These are phyloP conservation scores for Drosophila nr. perissopoda DNA, from an alignment of 2,888 invertebrate species.

Conservation along the genomic window DNA sequence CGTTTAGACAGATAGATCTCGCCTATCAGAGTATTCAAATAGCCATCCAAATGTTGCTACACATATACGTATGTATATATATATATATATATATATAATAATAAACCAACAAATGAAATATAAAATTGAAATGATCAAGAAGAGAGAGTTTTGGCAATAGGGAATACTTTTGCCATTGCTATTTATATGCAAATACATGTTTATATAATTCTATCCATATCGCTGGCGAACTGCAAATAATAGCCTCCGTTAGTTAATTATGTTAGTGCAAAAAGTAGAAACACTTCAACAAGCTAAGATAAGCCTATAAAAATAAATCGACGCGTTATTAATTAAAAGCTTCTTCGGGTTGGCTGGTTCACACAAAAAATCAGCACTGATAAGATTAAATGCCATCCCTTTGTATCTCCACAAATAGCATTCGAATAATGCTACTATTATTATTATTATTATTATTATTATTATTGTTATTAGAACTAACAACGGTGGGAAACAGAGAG, in stretches of 20 bases:
- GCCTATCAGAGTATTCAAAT: not conserved
- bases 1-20: not conserved
- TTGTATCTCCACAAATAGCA: not conserved
- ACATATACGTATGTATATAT: no score
- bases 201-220: not conserved
- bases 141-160: not conserved
- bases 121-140: not conserved
- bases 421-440: not conserved
- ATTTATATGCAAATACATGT: not conserved
- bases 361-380: conserved; percentile 14
- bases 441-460: not conserved
- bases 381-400: conserved; percentile 34
- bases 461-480: not conserved
- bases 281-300: conserved; percentile 18
- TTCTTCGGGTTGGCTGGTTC: conserved; percentile 5
- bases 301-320: conserved; percentile 12
- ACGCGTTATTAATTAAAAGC: conserved; percentile 31
- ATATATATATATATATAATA: not conserved
- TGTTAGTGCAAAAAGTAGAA: not conserved
- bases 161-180: not conserved
- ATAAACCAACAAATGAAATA: not conserved
- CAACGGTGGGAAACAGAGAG: not conserved
- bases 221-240: no score
- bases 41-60: not conserved
- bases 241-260: not conserved